Evolutionary conservation across 2,797 vertebrate species (phyloP).

Genomic region (Anabas testudineus): DNA sequence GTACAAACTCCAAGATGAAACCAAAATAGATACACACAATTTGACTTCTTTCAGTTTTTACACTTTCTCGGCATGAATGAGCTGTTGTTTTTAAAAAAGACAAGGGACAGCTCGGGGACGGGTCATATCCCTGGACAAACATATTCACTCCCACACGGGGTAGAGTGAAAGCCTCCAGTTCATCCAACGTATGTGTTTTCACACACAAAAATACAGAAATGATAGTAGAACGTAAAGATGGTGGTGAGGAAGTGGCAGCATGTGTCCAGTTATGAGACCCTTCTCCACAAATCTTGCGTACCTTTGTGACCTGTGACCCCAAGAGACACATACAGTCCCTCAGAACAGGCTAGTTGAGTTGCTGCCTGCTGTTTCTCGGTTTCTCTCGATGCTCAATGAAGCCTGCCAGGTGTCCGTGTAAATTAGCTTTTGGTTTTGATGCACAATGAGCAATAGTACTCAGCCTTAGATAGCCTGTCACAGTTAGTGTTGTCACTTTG

Average conservation of each 20-base stretch:
- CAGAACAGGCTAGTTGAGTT: too few relatives aligned
- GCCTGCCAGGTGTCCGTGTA: too few relatives aligned
- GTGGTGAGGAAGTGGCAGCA: too few relatives aligned
- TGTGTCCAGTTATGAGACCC: not conserved
- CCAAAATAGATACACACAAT: not conserved
- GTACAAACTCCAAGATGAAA: not conserved
- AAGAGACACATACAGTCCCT: too few relatives aligned
- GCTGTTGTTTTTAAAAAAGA: too few relatives aligned
- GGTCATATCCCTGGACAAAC: constrained; percentile 4
- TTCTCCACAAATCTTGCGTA: too few relatives aligned
- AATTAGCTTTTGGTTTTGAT: too few relatives aligned
- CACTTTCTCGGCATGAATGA: not conserved
- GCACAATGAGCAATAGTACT: too few relatives aligned
- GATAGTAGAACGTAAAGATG: not conserved
- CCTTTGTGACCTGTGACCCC: too few relatives aligned
- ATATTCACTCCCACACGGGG: constrained; percentile 3
- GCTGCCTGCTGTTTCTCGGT: not conserved
- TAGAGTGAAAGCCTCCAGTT: not conserved
- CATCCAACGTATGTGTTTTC: not conserved
- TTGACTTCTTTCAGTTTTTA: not conserved
- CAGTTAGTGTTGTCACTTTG: constrained; percentile 8
- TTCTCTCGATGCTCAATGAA: too few relatives aligned
- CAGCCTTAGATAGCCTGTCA: not conserved
- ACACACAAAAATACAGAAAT: not conserved
- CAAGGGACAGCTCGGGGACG: not conserved